Evolutionary conservation across 2,113 vertebrate species (phyloP).

Genomic region (Periophthalmus modestus): DNA sequence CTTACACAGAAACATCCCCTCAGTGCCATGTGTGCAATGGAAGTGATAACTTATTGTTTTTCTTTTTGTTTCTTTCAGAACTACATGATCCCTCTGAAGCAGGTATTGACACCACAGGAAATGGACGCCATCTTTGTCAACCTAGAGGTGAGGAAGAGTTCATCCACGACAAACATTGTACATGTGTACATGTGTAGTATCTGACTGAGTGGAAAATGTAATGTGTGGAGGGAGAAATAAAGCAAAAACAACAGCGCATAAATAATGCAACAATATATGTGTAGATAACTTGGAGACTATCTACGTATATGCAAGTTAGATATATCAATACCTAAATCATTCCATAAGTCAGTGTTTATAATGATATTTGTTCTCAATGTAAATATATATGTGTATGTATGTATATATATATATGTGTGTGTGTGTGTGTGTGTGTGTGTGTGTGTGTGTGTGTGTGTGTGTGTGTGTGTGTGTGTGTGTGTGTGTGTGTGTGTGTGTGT

Average conservation of each 20-base stretch:
- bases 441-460: no score
- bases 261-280: neutral
- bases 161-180: neutral
- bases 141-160: slow-evolving; percentile 83
- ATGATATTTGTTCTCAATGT: no score
- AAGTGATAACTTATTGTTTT: neutral
- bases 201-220: slow-evolving; percentile 32
- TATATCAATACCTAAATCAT: no score
- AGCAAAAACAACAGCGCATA: neutral
- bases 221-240: slow-evolving; percentile 21
- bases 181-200: neutral
- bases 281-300: neutral
- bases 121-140: slow-evolving; percentile 95
- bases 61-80: slow-evolving; percentile 77
- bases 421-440: no score
- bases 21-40: neutral
- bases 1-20: neutral
- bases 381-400: no score
- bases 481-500: no score
- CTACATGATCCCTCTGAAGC: slow-evolving; percentile 91
- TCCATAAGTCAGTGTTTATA: no score
- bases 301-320: no score
- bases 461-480: no score
- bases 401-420: no score
- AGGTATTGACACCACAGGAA: slow-evolving; percentile 86